These are phyloP conservation scores for Tridacna gigas DNA, from an alignment of 2,888 invertebrate species.

Conservation along the genomic window DNA sequence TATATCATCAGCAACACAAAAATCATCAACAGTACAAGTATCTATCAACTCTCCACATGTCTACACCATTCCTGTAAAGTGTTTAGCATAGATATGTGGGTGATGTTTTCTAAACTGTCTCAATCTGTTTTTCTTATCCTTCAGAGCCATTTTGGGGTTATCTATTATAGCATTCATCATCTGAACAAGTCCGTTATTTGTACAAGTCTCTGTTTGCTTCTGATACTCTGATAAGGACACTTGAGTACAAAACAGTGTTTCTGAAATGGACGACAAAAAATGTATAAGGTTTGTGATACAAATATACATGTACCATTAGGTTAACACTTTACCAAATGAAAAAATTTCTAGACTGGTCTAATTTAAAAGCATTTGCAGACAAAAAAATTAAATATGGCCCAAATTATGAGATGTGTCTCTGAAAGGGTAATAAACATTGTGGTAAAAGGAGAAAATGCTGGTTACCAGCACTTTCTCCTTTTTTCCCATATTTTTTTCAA, in stretches of 20 bases:
- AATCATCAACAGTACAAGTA: background rate
- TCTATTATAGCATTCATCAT: constrained; percentile 84
- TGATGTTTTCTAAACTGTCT: constrained; percentile 83
- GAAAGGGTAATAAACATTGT: too few species aligned
- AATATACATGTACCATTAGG: too few species aligned
- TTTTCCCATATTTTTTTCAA: too few species aligned
- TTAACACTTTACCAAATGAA: too few species aligned
- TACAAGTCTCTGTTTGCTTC: constrained; percentile 75
- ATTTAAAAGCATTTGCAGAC: too few species aligned
- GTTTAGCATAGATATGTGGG: constrained; percentile 78
- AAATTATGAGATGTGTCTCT: too few species aligned
- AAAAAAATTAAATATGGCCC: too few species aligned
- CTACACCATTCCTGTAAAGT: constrained; percentile 79
- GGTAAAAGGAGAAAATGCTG: too few species aligned
- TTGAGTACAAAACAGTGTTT: constrained; percentile 76
- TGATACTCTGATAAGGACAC: constrained; percentile 75
- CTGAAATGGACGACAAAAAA: constrained; percentile 61
- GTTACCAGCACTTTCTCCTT: too few species aligned
- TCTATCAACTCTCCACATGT: background rate
- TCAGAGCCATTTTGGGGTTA: constrained; percentile 80
- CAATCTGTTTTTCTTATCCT: constrained; percentile 83
- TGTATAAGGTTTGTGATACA: too few species aligned
- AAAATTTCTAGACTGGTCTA: too few species aligned
- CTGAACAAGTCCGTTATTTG: constrained; percentile 76
- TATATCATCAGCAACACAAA: background rate